A percentile compares a stretch with the other conserved stretches of the same genome.
Evolutionary conservation across 1,140 invertebrate genomes (phyloP).

Genomic region (Bombus impatiens): DNA sequence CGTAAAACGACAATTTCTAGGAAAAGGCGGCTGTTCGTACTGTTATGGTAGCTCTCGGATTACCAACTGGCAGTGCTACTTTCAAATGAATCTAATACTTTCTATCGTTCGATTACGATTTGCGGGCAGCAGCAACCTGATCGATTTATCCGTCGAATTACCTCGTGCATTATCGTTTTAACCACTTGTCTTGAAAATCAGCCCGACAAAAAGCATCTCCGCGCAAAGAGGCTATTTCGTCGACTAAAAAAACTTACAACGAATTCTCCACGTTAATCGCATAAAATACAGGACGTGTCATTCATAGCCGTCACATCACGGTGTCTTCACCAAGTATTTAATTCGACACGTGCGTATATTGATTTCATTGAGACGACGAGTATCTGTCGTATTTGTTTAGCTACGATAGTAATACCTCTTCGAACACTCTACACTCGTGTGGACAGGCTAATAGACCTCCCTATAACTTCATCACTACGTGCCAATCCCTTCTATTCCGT

Average conservation of each 20-base stretch:
- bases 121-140: not conserved
- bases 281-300: not conserved
- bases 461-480: conserved; percentile 1
- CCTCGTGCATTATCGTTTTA: conserved; percentile 8
- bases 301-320: not conserved
- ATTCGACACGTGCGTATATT: not conserved
- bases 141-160: conserved; percentile 1
- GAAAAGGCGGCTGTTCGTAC: conserved; percentile 22
- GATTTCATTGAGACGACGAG: not conserved
- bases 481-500: conserved; percentile 4
- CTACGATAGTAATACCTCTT: too few relatives aligned
- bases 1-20: conserved; percentile 43
- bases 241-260: not conserved
- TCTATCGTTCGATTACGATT: conserved; percentile 34
- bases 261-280: not conserved
- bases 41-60: conserved; percentile 39
- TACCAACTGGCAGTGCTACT: conserved; percentile 36
- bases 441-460: not conserved
- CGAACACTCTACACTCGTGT: not conserved
- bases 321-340: too few relatives aligned
- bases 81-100: conserved; percentile 46
- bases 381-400: not conserved
- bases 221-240: not conserved
- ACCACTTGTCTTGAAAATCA: not conserved
- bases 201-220: not conserved